Evolutionary conservation across 2,888 invertebrate genomes (phyloP), one percentile per base, ranked within the genome.

Genomic region (Exocentrus adspersus): DNA sequence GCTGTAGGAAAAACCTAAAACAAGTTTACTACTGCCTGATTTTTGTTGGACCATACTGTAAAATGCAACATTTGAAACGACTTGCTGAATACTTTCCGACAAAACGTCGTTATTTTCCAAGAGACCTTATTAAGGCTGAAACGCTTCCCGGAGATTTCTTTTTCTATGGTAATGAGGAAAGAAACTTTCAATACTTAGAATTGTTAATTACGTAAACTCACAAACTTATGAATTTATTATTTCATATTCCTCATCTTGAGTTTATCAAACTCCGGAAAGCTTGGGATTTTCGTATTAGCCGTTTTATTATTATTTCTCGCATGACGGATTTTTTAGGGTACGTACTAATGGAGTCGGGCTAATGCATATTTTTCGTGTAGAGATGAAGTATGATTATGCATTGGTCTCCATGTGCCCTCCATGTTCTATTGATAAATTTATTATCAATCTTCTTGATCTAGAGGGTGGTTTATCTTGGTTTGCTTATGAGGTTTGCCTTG

Each of bases 101-200:
- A 12, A 37, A 37, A 37, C n/a, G 12, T 37, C 37, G 37, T 37
- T n/a, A 10, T n/a, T n/a, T 37, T 37, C 12, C 14, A 24, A 12
- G 14, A n/a, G 37, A 37, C 37, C 12, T 37, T 14, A 12, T 37
- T 37, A 37, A 37, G 5, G 37, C 1, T 1, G 37, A 37, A 37
- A n/a, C 37, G 14, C 14, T 12, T n/a, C 14, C 37, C n/a, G 12
- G 1, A 12, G 37, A 43, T 54, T 54, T 30, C 43, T 28, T 24
- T 54, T 54, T 54, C 43, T 54, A 54, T 54, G 54, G 21, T 54
- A 54, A 54, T 42, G 14, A 45, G 54, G 54, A 45, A 17, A 24
- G 43, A 54, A 45, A 54, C 43, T 54, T 54, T 28, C 42, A 21
- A 41, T 53, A 53, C 20, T 54, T 43, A 30, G 43, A 45, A 54